Base-by-base conservation (phyloP, 2,797 vertebrate genomes). In the Thunnus albacares region DNA sequence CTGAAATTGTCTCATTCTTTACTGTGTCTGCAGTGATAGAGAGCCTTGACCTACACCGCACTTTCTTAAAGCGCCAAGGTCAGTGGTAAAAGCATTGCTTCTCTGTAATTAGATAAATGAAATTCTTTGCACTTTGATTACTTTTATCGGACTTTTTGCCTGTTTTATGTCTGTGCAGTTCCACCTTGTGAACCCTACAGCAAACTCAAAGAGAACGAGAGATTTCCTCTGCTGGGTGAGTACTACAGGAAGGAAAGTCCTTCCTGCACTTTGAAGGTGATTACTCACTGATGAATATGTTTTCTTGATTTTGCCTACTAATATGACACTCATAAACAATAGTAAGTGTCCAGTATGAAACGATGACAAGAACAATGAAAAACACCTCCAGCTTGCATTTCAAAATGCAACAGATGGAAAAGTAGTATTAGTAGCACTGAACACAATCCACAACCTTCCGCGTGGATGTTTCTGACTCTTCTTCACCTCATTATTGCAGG, bases 161-260 rank as follows among this genome's bases (percentile, higher is more conserved):
- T 68, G 47, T 60, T 72, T 45, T 43, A 9, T 69, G 1, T 49
- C 20, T 28, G 12, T 71, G 43, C 67, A 94, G 93, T 92, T 65
- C 87, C 91, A 52, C 17, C 0, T 0, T 3, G 49, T 49, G 22
- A 83, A 72, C 89, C 77, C 0, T 65, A 69, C 64, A 75, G 51
- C 49, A 85, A 78, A 67, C 67, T 77, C 33, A 7, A 83, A 20
- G 13, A 77, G 38, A 79, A 79, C 0, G 71, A 84, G 10, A 69
- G 30, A 17, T 90, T 89, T 59, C 93, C 93, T 55, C 41, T 87
- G 64, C 87, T 94, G 1, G 93, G 93, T 94, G 68, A 88, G 91
- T 87, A 26, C 9, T 17, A 24, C 38, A 5, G 18, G 14, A 41
- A 6, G 41, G 6, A 30, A 2, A 1, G 8, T 24, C 3, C 24